phyloP scores from a whole-genome alignment of 2,888 invertebrate species.

The Nineta flava region DNA sequence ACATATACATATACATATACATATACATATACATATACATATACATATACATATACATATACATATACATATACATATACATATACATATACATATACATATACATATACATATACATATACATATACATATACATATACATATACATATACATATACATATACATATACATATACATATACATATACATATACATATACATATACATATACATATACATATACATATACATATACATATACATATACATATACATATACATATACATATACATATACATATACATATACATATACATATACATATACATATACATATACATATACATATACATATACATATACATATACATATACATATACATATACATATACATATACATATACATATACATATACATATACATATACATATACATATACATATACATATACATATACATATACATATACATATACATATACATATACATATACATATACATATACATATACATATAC shows the following conservation, averaged over 20 bases:
- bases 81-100: slow-evolving; percentile 8
- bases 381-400: too few species aligned
- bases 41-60: slow-evolving; percentile 5
- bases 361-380: too few species aligned
- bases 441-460: too few species aligned
- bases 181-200: slow-evolving; percentile 4
- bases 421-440: too few species aligned
- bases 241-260: too few species aligned
- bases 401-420: too few species aligned
- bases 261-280: too few species aligned
- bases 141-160: neutral
- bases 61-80: slow-evolving; percentile 5
- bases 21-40: slow-evolving; percentile 2
- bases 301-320: too few species aligned
- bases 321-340: too few species aligned
- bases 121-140: slow-evolving; percentile 1
- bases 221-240: too few species aligned
- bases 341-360: too few species aligned
- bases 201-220: slow-evolving; percentile 5
- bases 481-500: neutral
- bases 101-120: slow-evolving; percentile 6
- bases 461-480: slow-evolving; percentile 6
- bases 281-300: too few species aligned
- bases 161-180: neutral
- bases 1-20: neutral